A percentile compares a stretch with the other conserved stretches of the same genome.
Evolutionary conservation across 2,888 invertebrate genomes (phyloP).

Genomic region (Folsomia manolachei): DNA sequence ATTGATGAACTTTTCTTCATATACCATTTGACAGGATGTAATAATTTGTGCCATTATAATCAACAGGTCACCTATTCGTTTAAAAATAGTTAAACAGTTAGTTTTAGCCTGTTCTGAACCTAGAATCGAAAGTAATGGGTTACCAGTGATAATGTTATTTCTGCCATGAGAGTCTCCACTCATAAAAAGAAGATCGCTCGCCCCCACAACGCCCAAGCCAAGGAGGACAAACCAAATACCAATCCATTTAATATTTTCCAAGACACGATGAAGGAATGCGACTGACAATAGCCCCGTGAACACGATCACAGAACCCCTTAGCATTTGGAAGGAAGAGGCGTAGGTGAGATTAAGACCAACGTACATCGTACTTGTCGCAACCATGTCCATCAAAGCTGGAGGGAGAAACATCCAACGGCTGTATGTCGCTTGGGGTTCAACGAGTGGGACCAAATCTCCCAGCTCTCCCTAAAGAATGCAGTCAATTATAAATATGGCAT

Average conservation of each 20-base stretch:
- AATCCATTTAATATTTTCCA: conserved; percentile 68
- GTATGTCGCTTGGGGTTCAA: conserved; percentile 70
- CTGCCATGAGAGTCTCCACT: conserved; percentile 34
- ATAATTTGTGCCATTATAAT: conserved; percentile 69
- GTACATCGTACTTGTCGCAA: conserved; percentile 85
- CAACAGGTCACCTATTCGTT: conserved; percentile 58
- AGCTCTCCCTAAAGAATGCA: conserved; percentile 54
- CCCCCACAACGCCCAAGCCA: conserved; percentile 71
- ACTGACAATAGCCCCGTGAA: conserved; percentile 84
- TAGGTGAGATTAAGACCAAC: conserved; percentile 86
- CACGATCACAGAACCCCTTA: conserved; percentile 82
- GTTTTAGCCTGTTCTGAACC: neutral
- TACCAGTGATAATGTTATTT: conserved; percentile 48
- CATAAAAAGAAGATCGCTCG: conserved; percentile 65
- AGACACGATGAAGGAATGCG: conserved; percentile 68
- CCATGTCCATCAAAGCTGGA: conserved; percentile 85
- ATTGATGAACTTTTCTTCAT: conserved; percentile 86
- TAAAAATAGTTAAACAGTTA: neutral
- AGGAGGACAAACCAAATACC: conserved; percentile 71
- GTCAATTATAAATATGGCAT: conserved; percentile 17
- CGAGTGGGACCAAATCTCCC: conserved; percentile 63
- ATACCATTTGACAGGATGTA: conserved; percentile 72
- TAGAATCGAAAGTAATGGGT: neutral
- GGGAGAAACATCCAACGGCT: conserved; percentile 76
- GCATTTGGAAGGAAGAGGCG: conserved; percentile 94